Base-by-base conservation (phyloP, 2,888 invertebrate species). In the Hylaea fasciaria region DNA sequence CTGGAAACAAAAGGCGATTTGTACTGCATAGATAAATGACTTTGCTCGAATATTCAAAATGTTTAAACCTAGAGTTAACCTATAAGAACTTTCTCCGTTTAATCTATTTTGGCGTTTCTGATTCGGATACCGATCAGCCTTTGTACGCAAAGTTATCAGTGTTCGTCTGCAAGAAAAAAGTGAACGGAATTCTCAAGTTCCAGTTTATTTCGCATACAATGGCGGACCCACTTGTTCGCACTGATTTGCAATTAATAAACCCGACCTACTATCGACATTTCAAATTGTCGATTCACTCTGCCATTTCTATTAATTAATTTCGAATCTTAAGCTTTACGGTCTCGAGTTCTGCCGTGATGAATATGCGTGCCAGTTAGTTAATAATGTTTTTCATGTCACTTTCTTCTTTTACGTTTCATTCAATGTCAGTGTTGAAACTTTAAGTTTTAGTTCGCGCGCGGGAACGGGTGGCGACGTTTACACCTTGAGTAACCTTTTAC, bases 211-310 rank as follows among this genome's bases (percentile, higher is more conserved):
- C 81, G 81, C 83, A 79, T 76, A 89, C 90, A 90, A 90, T 88
- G 81, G 82, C 77, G 80, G 80, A 76, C 75, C 83, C 80, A 88
- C 85, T 89, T 83, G 87, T 83, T 81, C 82, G 81, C 80, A 83
- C 79, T 81, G 84, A 87, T 89, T 88, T 81, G 88, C 90, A 88
- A 90, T 90, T 89, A 91, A 89, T 87, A 86, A 85, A 83, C 77
- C 73, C 87, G 91, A 90, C 91, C 91, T 77, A 91, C 87, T 83
- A 85, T 82, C 79, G 73, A 71, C 71, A 73, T 75, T 72, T 70
- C 76, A 81, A 84, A 79, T 71, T 84, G 86, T 83, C 83, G 82
- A 88, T 80, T 89, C 87, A 88, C 84, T 82, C 77, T 72, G 74
- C 76, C 70, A 76, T 71, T 77, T 69, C 66, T 73, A 77, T 83